These are phyloP conservation scores for Anastrepha ludens DNA, from an alignment of 1,140 invertebrate species.

Conservation along the genomic window DNA sequence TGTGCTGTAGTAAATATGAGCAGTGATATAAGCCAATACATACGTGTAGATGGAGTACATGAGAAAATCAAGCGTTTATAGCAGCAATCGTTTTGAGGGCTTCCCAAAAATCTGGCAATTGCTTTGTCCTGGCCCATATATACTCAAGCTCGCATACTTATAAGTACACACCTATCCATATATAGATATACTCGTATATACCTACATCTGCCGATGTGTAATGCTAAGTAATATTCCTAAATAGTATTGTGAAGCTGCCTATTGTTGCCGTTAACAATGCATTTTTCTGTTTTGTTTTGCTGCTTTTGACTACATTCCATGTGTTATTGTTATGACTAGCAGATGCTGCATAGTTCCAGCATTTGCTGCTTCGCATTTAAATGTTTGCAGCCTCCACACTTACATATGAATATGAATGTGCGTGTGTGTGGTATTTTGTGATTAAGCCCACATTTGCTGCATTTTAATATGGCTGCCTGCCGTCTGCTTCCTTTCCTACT, in stretches of 20 bases:
- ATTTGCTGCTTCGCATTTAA: background rate
- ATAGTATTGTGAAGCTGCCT: slow-evolving; percentile 32
- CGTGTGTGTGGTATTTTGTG: background rate
- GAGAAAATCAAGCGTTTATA: background rate
- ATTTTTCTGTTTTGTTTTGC: background rate
- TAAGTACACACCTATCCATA: background rate
- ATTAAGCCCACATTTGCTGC: slow-evolving; percentile 4
- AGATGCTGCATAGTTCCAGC: slow-evolving; percentile 22
- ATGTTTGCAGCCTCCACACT: background rate
- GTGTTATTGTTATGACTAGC: slow-evolving; percentile 39
- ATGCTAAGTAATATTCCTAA: slow-evolving; percentile 40
- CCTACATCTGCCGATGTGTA: background rate
- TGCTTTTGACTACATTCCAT: background rate
- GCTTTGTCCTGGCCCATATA: slow-evolving; percentile 8
- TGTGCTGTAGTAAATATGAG: background rate
- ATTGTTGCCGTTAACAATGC: slow-evolving; percentile 41
- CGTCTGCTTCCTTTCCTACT: background rate
- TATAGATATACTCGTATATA: background rate
- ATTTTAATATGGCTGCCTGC: slow-evolving; percentile 40
- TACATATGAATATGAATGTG: background rate
- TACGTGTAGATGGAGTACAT: no score
- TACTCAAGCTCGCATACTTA: background rate
- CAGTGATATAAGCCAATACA: background rate
- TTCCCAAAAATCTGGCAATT: background rate
- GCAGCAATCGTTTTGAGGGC: background rate